Percentiles rank a stretch among this genome's conserved stretches.
These are phyloP conservation scores for Tethea ocularis DNA, from an alignment of 2,888 invertebrate species.

Conservation along the genomic window DNA sequence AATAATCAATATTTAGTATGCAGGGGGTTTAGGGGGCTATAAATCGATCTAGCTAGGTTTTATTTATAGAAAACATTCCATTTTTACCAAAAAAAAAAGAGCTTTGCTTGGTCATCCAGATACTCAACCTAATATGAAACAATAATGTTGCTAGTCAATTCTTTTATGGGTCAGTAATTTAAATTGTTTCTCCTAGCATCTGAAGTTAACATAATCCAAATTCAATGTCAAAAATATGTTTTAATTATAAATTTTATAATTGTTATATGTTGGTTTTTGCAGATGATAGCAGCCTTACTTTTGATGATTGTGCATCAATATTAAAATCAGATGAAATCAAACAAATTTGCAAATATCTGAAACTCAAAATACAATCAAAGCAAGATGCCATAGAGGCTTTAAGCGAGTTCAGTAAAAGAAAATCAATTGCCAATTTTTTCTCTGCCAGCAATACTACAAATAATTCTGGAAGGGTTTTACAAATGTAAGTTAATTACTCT, in stretches of 20 bases:
- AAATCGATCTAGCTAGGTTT: too few species aligned
- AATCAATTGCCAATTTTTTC: constrained; percentile 53
- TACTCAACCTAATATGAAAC: too few species aligned
- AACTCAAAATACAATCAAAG: constrained; percentile 56
- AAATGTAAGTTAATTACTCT: constrained; percentile 49
- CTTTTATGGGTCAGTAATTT: too few species aligned
- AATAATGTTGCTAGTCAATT: too few species aligned
- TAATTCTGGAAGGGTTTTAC: constrained; percentile 50
- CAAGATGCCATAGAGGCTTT: constrained; percentile 49
- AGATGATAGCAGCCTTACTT: constrained; percentile 35
- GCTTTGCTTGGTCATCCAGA: too few species aligned
- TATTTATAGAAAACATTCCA: too few species aligned
- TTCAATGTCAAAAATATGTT: background rate
- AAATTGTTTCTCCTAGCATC: too few species aligned
- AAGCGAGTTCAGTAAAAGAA: constrained; percentile 38
- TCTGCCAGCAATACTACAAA: constrained; percentile 35
- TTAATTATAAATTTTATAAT: background rate
- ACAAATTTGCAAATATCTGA: constrained; percentile 63
- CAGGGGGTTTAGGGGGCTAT: too few species aligned
- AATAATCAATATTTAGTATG: too few species aligned
- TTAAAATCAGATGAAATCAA: constrained; percentile 58
- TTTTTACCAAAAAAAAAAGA: too few species aligned
- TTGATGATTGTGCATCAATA: constrained; percentile 48
- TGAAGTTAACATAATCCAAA: constrained; percentile 6
- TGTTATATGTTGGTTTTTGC: too few species aligned